Evolutionary conservation across 2,113 vertebrate species (phyloP), one percentile per base, ranked within the genome.

Genomic region (Neolamprologus modestus): DNA sequence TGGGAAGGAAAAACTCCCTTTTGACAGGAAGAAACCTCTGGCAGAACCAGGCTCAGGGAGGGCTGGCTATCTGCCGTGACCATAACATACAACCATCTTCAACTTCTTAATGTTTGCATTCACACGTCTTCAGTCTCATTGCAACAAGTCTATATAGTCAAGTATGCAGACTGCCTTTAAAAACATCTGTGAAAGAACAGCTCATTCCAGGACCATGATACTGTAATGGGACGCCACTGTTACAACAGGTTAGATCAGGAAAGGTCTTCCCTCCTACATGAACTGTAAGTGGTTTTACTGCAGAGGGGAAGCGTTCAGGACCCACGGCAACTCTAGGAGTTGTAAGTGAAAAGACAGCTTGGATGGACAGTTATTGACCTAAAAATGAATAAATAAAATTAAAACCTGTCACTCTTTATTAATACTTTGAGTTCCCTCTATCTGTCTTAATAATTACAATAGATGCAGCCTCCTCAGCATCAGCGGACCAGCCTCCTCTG

Each of bases 131-230:
- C 37, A 42, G 37, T 24, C 37, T 21, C 37, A 24, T 42, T 42
- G n/a, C 35, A 40, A 71, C n/a, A 71, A 40, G 1, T 71, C 12
- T 42, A 71, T 42, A 42, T 16, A 4, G 12, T 16, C 12, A 42
- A 42, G n/a, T 6, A 73, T 4, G 8, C 13, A 71, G 5, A 42
- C 66, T 16, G 37, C 12, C 66, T 26, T 42, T 42, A 71, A 24
- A 45, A 73, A 3, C 13, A 45, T 24, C 1, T 45, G n/a, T 73
- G 68, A 45, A 45, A 45, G 11, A 42, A 14, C 0, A 42, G 66
- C n/a, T 42, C 2, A 42, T 42, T 26, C 66, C n/a, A 42, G 8
- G 2, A 21, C n/a, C 19, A 0, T 1, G 37, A 4, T 6, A 2
- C n/a, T 42, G 35, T 71, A 71, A 71, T 71, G 66, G n/a, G 66